Evolutionary conservation across 2,113 vertebrate genomes (phyloP).

Genomic region (Hemibagrus wyckioides): DNA sequence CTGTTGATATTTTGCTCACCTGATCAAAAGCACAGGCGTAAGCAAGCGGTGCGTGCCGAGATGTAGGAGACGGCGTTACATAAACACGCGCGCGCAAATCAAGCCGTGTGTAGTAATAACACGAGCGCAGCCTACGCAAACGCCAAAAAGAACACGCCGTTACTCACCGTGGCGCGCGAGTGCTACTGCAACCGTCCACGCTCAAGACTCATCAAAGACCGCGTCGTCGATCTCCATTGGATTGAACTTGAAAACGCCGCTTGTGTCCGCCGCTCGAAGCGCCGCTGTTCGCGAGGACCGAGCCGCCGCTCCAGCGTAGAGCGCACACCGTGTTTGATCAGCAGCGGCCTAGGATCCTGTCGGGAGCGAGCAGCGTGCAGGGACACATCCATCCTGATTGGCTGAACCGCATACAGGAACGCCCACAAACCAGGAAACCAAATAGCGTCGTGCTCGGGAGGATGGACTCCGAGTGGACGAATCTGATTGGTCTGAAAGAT

Average conservation of each 20-base stretch:
- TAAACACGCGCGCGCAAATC: conserved; percentile 13
- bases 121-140: conserved; percentile 11
- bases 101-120: background rate
- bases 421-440: conserved; percentile 22
- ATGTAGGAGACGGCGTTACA: background rate
- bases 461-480: background rate
- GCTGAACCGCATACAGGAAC: conserved; percentile 7
- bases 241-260: background rate
- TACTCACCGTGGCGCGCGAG: conserved; percentile 12
- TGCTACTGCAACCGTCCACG: background rate
- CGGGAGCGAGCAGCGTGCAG: conserved; percentile 53
- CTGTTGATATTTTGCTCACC: background rate
- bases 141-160: background rate
- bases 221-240: background rate
- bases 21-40: background rate
- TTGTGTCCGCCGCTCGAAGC: background rate
- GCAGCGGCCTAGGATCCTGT: conserved; percentile 54
- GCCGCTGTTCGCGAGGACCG: background rate
- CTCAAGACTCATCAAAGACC: background rate
- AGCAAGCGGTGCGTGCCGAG: background rate
- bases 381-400: conserved; percentile 47
- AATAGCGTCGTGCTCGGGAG: conserved; percentile 7
- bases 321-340: conserved; percentile 61
- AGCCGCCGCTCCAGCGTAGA: background rate
- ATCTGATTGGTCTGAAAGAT: conserved; percentile 42